Evolutionary conservation across 2,888 invertebrate genomes (phyloP).

Genomic region (Archips crataeganus): DNA sequence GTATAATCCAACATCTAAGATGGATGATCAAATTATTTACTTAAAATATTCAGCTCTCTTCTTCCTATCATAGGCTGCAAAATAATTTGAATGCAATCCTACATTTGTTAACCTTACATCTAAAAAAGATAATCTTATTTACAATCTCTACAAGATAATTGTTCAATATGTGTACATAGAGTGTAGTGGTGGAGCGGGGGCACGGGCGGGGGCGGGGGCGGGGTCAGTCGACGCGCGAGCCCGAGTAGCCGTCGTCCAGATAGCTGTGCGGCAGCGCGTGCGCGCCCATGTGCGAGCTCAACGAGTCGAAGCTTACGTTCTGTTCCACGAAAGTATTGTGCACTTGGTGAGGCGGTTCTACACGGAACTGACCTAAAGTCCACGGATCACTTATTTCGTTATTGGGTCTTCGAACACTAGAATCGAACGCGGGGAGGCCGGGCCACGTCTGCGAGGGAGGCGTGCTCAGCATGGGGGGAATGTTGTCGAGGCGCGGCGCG

Average conservation of each 20-base stretch:
- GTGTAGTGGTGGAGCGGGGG: conserved; percentile 46
- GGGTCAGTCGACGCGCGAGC: conserved; percentile 79
- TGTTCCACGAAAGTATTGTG: conserved; percentile 76
- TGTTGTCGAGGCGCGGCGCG: conserved; percentile 57
- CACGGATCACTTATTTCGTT: conserved; percentile 71
- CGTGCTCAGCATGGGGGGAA: conserved; percentile 66
- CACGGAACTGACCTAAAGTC: conserved; percentile 75
- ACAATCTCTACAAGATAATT: conserved; percentile 77
- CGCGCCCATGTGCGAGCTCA: conserved; percentile 62
- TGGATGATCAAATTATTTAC: conserved; percentile 59
- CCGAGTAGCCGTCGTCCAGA: conserved; percentile 73
- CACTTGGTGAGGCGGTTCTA: conserved; percentile 72
- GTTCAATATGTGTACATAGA: conserved; percentile 72
- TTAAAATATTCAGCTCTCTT: conserved; percentile 57
- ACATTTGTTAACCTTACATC: conserved; percentile 76
- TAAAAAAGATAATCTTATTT: conserved; percentile 81
- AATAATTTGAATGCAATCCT: conserved; percentile 79
- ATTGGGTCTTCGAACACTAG: conserved; percentile 58
- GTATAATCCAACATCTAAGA: conserved; percentile 71
- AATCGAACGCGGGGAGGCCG: conserved; percentile 69
- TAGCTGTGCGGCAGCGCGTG: conserved; percentile 61
- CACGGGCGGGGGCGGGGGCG: conserved; percentile 39
- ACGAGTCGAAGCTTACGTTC: conserved; percentile 70
- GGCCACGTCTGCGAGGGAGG: conserved; percentile 72
- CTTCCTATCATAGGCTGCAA: conserved; percentile 77